Conservation (phyloP, 2,888 invertebrate species). For the Hemithea aestivaria region DNA sequence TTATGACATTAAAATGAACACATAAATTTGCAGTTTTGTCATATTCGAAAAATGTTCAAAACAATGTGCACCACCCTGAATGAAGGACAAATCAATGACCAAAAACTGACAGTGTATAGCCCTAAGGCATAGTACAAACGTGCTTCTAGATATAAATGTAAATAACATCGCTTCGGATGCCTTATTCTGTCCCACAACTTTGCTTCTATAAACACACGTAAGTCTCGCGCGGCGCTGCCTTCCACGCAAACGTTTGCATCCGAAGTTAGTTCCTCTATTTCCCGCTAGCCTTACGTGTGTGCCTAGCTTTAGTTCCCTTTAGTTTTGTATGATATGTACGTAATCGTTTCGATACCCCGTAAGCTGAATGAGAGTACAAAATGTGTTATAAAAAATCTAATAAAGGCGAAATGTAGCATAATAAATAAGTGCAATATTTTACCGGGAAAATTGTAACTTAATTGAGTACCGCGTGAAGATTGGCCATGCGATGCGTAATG, state of each 20-base stretch:
- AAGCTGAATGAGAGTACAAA: slow-evolving; percentile 68
- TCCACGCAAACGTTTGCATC: too few relatives aligned
- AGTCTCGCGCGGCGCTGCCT: too few relatives aligned
- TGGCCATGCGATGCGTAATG: too few relatives aligned
- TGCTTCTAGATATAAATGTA: slow-evolving; percentile 39
- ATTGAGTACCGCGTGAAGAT: too few relatives aligned
- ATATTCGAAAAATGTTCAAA: slow-evolving; percentile 5
- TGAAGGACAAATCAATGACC: slow-evolving; percentile 30
- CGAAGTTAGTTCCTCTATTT: too few relatives aligned
- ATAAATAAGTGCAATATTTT: slow-evolving; percentile 68
- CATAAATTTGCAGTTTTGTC: too few relatives aligned
- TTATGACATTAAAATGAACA: too few relatives aligned
- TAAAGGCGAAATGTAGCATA: slow-evolving; percentile 62
- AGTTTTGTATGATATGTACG: slow-evolving; percentile 45
- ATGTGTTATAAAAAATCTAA: slow-evolving; percentile 29
- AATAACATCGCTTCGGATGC: slow-evolving; percentile 62
- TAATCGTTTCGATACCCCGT: slow-evolving; percentile 38
- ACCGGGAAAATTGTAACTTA: too few relatives aligned
- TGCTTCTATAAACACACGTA: too few relatives aligned
- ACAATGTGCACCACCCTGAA: slow-evolving; percentile 6
- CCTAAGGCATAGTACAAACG: slow-evolving; percentile 66
- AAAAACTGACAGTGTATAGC: slow-evolving; percentile 42
- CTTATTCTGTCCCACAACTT: slow-evolving; percentile 40
- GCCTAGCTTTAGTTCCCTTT: slow-evolving; percentile 32
- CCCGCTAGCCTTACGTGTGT: slow-evolving; percentile 32